Evolutionary conservation across 2,888 invertebrate species (phyloP).

Genomic region (Cerastoderma edule): DNA sequence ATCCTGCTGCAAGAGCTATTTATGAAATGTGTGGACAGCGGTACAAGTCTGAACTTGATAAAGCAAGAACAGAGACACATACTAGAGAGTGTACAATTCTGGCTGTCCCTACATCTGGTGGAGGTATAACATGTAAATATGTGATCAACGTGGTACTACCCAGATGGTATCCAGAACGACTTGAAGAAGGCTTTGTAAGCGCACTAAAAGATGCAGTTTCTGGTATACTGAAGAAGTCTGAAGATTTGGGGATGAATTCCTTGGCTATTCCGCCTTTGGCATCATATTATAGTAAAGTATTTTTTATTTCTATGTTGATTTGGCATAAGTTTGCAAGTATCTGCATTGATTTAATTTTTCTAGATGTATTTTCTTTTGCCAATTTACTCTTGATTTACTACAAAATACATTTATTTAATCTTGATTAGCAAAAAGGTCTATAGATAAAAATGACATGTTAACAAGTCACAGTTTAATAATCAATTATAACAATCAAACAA

Average conservation of each 20-base stretch:
- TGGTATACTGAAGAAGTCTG: slow-evolving; percentile 31
- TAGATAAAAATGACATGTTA: too few species aligned
- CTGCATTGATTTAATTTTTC: too few species aligned
- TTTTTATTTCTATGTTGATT: too few species aligned
- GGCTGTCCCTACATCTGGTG: neutral
- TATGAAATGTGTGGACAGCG: neutral
- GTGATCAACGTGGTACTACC: slow-evolving; percentile 10
- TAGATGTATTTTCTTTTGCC: too few species aligned
- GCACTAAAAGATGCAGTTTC: neutral
- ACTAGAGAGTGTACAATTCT: neutral
- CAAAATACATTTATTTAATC: too few species aligned
- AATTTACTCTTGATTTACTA: too few species aligned
- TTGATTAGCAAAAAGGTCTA: too few species aligned
- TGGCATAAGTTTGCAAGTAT: too few species aligned
- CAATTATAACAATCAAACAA: too few species aligned
- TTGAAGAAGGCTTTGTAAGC: neutral
- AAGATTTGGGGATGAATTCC: slow-evolving; percentile 27
- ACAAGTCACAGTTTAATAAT: too few species aligned
- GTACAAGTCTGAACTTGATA: neutral
- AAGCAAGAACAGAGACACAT: neutral
- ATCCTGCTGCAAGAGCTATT: neutral
- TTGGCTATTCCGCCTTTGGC: slow-evolving; percentile 50
- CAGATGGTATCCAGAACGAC: neutral
- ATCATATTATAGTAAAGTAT: slow-evolving; percentile 27
- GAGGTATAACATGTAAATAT: slow-evolving; percentile 3